These are phyloP conservation scores for Condylostylus longicornis DNA, from an alignment of 1,140 invertebrate genomes.

Conservation along the genomic window DNA sequence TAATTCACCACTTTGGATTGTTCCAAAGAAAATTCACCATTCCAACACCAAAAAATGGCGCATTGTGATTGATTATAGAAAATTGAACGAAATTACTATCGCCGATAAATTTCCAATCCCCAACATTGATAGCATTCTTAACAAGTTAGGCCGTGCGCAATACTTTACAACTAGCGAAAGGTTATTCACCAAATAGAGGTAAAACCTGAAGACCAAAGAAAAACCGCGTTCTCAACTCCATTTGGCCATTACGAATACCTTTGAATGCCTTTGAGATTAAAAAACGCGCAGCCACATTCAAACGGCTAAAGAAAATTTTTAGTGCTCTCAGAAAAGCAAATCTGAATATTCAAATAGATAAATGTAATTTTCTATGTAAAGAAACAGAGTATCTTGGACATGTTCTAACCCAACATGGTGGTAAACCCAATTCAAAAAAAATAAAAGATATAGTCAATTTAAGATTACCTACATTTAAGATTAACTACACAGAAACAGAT, in stretches of 20 bases:
- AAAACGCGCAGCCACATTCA: constrained; percentile 30
- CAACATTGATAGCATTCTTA: constrained; percentile 29
- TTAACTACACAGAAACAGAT: constrained; percentile 13
- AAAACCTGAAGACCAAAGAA: constrained; percentile 7
- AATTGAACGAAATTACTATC: constrained; percentile 26
- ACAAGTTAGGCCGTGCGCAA: constrained; percentile 19
- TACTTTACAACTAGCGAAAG: constrained; percentile 27
- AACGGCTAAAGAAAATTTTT: constrained; percentile 28
- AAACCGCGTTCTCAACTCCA: too few relatives aligned
- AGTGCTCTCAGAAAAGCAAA: constrained; percentile 17
- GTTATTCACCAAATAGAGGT: constrained; percentile 30
- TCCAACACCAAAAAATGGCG: constrained; percentile 29
- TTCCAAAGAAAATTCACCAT: constrained; percentile 29
- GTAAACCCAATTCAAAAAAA: constrained; percentile 17
- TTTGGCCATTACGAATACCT: constrained; percentile 11
- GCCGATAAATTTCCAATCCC: constrained; percentile 38
- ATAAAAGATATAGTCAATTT: constrained; percentile 13
- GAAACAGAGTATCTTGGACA: constrained; percentile 19
- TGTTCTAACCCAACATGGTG: constrained; percentile 14
- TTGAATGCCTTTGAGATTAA: constrained; percentile 28
- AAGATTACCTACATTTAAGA: constrained; percentile 12
- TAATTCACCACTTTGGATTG: constrained; percentile 28
- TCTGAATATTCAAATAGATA: constrained; percentile 17
- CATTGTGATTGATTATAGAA: constrained; percentile 29
- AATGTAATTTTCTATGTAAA: constrained; percentile 22